phyloP scores from a whole-genome alignment of 2,888 invertebrate species.

The Eudasyphora cyanicolor region DNA sequence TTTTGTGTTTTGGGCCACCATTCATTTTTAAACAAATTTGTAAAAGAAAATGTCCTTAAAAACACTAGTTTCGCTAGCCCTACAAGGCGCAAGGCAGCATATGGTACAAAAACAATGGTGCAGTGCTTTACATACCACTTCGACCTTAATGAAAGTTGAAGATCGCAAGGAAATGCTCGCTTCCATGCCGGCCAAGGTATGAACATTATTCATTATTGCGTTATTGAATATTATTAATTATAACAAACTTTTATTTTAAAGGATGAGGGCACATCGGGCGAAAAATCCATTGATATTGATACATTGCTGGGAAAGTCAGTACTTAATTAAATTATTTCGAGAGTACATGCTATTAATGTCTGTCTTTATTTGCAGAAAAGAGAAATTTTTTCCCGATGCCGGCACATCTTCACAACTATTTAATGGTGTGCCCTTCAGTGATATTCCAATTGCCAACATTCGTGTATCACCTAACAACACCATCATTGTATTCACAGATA shows the following conservation, averaged over 20 bases:
- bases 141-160: slow-evolving; percentile 78
- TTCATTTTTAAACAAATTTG: slow-evolving; percentile 27
- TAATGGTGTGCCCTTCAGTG: slow-evolving; percentile 88
- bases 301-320: slow-evolving; percentile 82
- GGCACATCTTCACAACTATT: slow-evolving; percentile 87
- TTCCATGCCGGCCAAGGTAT: slow-evolving; percentile 80
- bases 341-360: not conserved
- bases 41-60: slow-evolving; percentile 68
- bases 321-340: not conserved
- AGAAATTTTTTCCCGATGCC: slow-evolving; percentile 87
- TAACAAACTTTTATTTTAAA: too few relatives aligned
- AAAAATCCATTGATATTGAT: slow-evolving; percentile 87
- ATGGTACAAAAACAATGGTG: not conserved
- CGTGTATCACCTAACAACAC: slow-evolving; percentile 94
- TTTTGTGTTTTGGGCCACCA: not conserved
- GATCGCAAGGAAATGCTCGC: slow-evolving; percentile 82
- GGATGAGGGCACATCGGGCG: slow-evolving; percentile 91
- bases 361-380: slow-evolving; percentile 81
- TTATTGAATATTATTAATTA: too few relatives aligned
- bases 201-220: too few relatives aligned
- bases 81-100: slow-evolving; percentile 61
- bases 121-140: slow-evolving; percentile 70
- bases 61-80: slow-evolving; percentile 65
- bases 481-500: slow-evolving; percentile 87
- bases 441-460: slow-evolving; percentile 91